phyloP scores from a whole-genome alignment of 2,797 vertebrate species.

The Streptopelia turtur region DNA sequence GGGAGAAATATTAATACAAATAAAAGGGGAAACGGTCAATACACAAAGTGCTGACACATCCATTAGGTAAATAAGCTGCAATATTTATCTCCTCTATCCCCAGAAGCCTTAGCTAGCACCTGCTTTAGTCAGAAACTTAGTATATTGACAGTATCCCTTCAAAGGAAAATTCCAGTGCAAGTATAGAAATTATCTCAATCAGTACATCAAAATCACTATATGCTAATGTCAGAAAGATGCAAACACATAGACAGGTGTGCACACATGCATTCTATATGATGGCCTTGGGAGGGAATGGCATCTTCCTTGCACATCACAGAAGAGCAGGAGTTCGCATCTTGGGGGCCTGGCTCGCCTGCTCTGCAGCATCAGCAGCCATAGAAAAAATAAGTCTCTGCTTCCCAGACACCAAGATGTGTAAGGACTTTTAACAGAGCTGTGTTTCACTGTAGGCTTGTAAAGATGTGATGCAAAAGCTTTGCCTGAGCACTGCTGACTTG shows the following conservation, averaged over 20 bases:
- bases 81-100: neutral
- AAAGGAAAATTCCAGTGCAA: conserved; percentile 13
- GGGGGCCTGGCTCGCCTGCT: neutral
- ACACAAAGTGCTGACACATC: neutral
- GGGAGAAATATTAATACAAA: neutral
- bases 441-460: neutral
- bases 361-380: neutral
- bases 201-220: neutral
- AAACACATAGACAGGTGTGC: neutral
- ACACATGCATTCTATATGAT: neutral
- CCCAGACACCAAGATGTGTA: neutral
- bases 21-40: neutral
- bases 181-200: neutral
- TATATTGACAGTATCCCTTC: neutral
- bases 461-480: neutral
- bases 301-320: neutral
- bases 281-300: neutral
- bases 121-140: neutral
- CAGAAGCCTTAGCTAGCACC: neutral
- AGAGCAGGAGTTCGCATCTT: neutral
- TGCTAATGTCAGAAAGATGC: neutral
- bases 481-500: neutral
- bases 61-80: neutral
- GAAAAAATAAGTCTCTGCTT: neutral
- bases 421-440: neutral